phyloP scores from a whole-genome alignment of 1,140 invertebrate species.

The Pantala flavescens region DNA sequence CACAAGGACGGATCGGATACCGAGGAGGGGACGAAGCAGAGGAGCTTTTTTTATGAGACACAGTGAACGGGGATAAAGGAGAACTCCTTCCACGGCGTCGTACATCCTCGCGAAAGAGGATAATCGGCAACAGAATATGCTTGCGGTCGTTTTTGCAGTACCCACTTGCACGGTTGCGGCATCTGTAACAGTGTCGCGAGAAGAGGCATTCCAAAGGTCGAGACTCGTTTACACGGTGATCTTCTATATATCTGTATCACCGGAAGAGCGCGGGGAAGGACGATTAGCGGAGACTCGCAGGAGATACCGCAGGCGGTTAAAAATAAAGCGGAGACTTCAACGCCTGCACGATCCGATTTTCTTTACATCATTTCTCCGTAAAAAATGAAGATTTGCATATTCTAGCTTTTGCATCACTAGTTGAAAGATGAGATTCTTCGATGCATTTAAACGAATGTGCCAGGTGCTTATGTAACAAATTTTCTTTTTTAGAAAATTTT shows the following conservation, averaged over 20 bases:
- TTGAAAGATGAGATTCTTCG: too few relatives aligned
- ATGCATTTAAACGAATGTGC: too few relatives aligned
- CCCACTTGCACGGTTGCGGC: neutral
- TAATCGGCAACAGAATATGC: constrained; percentile 1
- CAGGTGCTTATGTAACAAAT: too few relatives aligned
- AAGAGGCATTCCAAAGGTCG: neutral
- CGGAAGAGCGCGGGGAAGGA: constrained; percentile 1
- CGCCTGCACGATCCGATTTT: neutral
- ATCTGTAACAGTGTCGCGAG: neutral
- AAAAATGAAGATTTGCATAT: too few relatives aligned
- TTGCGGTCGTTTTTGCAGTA: neutral
- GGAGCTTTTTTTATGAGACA: neutral
- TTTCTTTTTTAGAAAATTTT: too few relatives aligned
- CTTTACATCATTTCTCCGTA: too few relatives aligned
- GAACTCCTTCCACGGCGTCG: neutral
- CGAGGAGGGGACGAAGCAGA: neutral
- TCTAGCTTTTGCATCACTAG: too few relatives aligned
- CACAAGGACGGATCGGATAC: neutral
- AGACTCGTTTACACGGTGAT: neutral
- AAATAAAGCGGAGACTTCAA: constrained; percentile 1
- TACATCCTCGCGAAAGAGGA: neutral
- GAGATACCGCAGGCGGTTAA: neutral
- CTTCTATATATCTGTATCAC: neutral
- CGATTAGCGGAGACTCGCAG: neutral
- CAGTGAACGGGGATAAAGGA: neutral